Evolutionary conservation across 1,140 invertebrate species (phyloP), one percentile per base, ranked within the genome.

Genomic region (Drosophila mayri): DNA sequence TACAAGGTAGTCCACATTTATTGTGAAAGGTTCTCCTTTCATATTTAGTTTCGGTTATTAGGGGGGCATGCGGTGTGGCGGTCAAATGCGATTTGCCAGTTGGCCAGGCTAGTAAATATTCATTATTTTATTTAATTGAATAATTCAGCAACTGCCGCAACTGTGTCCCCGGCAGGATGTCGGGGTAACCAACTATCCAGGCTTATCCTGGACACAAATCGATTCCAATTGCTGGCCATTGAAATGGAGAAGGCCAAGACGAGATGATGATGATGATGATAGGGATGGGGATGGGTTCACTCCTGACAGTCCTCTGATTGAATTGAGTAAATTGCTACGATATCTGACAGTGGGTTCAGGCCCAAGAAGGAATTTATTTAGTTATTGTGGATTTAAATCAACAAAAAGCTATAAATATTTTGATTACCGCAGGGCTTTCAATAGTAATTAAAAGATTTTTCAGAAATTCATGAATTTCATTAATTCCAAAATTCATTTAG

Each of bases 41-140:
- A 12, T 50, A 30, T 50, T 50, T 50, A 11, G 22, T 11, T 11
- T n/a, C 12, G 14, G 35, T 52, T 55, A 38, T 71, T 25, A 22
- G 12, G 50, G 35, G 12, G 32, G 1, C 18, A 11, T 25, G 44
- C 44, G 44, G 18, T 22, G 12, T 54, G 50, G 50, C 50, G 32
- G 50, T 8, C 60, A 49, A 63, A 57, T 38, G 55, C 74, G 58
- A 78, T 78, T 58, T 64, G 47, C 35, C 60, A 71, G 40, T 67
- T 43, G 62, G 54, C 61, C 43, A 41, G 11, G 30, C 59, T 57
- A 65, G 76, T 85, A 85, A 85, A 85, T 82, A 86, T 87, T 86
- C 83, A 86, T 86, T 87, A 87, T 82, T 82, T 87, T 63, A 70
- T 82, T 79, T 82, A 86, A 87, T 86, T 81, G 82, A 86, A 86